Evolutionary conservation across 2,888 invertebrate species (phyloP), one percentile per base, ranked within the genome.

Genomic region (Sinotaia quadrata): DNA sequence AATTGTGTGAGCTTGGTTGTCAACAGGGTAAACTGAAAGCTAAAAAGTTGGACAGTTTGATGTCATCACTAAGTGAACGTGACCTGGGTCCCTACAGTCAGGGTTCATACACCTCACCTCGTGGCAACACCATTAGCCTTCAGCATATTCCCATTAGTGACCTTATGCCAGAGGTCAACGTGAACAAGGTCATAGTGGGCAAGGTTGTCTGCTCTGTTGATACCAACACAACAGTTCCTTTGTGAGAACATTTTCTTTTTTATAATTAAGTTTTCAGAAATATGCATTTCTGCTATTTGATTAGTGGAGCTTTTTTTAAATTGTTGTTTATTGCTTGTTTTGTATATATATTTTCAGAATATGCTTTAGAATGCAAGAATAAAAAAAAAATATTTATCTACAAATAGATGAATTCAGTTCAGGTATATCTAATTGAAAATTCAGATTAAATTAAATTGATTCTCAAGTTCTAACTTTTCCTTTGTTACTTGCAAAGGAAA

Each of bases 131-230:
- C 36, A 88, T 91, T 2, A 90, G 89, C 79, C 87, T 93, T 71
- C 85, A 88, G 51, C 87, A 89, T 72, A 87, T 89, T 8, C 85
- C 85, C 1, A 84, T 95, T 18, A 89, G 89, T 44, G 89, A 91
- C 44, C 87, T 95, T 68, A 87, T 89, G 58, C 88, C 91, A 4
- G 94, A 93, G 2, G 79, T 90, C 12, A 95, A 95, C 82, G 87
- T 90, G 24, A 83, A 91, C 75, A 92, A 91, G 81, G 92, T 94
- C 0, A 87, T 94, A 1, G 86, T 93, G 68, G 95, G 94, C 3
- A 93, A 92, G 86, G 95, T 95, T 29, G 92, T 95, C 3, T 94
- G 94, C 78, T 86, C 78, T 80, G 85, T 86, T n/a, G 34, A 59
- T 24, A 63, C 44, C 51, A 72, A 58, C 33, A 68, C 68, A n/a